These are phyloP conservation scores for Phocoena phocoena DNA, from an alignment of 2,113 vertebrate genomes.

Conservation along the genomic window DNA sequence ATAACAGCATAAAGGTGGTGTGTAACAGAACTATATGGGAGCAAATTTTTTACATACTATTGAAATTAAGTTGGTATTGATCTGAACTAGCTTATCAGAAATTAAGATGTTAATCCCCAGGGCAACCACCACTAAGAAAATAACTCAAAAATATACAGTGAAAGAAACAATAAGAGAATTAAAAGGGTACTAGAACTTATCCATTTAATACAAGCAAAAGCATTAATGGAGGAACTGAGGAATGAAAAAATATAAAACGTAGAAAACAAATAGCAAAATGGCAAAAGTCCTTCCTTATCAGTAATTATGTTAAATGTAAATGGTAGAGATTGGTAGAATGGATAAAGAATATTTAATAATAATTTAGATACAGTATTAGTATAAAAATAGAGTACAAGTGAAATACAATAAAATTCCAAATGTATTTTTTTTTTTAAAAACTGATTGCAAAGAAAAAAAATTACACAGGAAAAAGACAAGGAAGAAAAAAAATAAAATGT, in stretches of 20 bases:
- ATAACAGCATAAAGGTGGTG: neutral
- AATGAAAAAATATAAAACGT: neutral
- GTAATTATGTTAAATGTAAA: neutral
- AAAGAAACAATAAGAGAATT: neutral
- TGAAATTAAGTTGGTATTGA: neutral
- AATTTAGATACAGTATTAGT: neutral
- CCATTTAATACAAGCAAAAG: neutral
- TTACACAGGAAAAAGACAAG: neutral
- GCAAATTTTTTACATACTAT: neutral
- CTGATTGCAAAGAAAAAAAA: neutral
- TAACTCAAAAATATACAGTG: neutral
- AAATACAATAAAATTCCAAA: neutral
- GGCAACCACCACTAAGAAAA: neutral
- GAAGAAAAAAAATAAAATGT: neutral
- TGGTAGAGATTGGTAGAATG: neutral
- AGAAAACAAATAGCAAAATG: slow-evolving; percentile 26
- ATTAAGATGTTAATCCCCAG: neutral
- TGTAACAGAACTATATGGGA: neutral
- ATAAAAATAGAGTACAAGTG: neutral
- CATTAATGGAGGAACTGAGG: neutral
- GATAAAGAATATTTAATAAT: neutral
- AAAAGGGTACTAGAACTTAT: neutral
- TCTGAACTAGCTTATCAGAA: neutral
- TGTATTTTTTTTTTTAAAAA: neutral
- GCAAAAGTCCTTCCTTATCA: neutral